Base-by-base conservation (phyloP, 1,140 invertebrate genomes). In the Bombus consobrinus region DNA sequence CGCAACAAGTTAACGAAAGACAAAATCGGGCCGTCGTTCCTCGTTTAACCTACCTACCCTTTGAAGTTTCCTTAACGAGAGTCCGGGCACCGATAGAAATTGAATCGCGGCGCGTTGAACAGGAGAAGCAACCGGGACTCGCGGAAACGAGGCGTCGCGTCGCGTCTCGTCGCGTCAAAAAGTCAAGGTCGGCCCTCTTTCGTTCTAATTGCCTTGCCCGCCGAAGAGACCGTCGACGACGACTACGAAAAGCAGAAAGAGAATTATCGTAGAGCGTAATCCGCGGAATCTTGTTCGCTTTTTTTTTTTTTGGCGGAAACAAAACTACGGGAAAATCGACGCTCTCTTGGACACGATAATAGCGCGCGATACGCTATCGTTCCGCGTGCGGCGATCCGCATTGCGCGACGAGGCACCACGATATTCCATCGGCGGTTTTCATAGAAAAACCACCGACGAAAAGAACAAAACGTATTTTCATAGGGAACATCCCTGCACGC, bases 111-210 rank as follows among this genome's bases (percentile, higher is more conserved):
- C 8, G 32, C 10, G 53, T 12, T 4, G 25, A 10, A 68, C 4
- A 10, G 10, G 1, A 47, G 2, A 12, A 34, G 9, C 34, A 34
- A 4, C 18, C 28, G 34, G 3, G n/a, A n/a, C 81, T 37, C 57
- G 37, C 25, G 28, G 3, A 41, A 37, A 37, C 28, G 59, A 47
- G 72, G 13, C 22, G 71, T 37, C 41, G 25, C 62, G 41, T 3
- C 22, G 13, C 18, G 71, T 37, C 41, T 18, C 43, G 41, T 3
- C 22, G 73, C 71, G 9, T 59, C 10, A 57, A 69, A 69, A 78
- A 78, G 81, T 83, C 81, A 83, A 83, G 81, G 81, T 78, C 81
- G 57, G 4, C 3, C 13, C 28, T 39, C 81, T 57, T 43, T 9
- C 6, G 57, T 41, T 68, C 34, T 77, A 83, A 83, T 83, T 78